phyloP scores from a whole-genome alignment of 2,888 invertebrate genomes.

The Drosophila subsilvestris region DNA sequence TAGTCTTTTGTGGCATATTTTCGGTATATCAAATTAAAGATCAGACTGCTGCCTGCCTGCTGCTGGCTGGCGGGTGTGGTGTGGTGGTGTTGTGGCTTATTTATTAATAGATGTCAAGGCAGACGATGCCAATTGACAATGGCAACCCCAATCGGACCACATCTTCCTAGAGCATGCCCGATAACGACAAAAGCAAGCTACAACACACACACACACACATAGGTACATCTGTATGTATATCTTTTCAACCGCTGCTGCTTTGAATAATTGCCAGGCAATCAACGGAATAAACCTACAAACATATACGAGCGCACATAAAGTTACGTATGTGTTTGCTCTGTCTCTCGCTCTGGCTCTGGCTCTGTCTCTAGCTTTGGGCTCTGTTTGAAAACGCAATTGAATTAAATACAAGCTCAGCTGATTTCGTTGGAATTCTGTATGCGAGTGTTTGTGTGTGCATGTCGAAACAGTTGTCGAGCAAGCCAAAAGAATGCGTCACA shows the following conservation, averaged over 20 bases:
- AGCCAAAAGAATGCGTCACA: conserved; percentile 36
- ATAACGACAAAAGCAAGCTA: conserved; percentile 31
- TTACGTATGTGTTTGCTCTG: conserved; percentile 8
- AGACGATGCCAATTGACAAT: conserved; percentile 48
- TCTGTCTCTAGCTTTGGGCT: conserved; percentile 8
- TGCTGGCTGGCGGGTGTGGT: conserved; percentile 11
- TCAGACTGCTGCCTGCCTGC: conserved; percentile 23
- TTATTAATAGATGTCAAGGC: conserved; percentile 47
- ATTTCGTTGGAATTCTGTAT: conserved; percentile 12
- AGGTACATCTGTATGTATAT: too few relatives aligned
- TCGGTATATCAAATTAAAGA: conserved; percentile 5
- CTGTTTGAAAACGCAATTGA: conserved; percentile 34
- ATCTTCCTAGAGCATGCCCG: conserved; percentile 39
- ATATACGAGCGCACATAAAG: not conserved
- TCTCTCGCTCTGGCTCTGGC: not conserved
- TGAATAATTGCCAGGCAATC: conserved; percentile 19
- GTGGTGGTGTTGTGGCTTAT: not conserved
- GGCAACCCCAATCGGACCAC: conserved; percentile 38
- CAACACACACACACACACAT: not conserved
- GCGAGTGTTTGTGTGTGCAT: not conserved
- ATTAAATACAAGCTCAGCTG: conserved; percentile 39
- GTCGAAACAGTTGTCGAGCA: conserved; percentile 11
- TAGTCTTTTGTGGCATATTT: not conserved
- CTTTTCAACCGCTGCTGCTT: not conserved
- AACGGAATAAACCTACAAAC: conserved; percentile 14